Evolutionary conservation across 2,888 invertebrate species (phyloP), one percentile per base, ranked within the genome.

Genomic region (Junonia oenone): DNA sequence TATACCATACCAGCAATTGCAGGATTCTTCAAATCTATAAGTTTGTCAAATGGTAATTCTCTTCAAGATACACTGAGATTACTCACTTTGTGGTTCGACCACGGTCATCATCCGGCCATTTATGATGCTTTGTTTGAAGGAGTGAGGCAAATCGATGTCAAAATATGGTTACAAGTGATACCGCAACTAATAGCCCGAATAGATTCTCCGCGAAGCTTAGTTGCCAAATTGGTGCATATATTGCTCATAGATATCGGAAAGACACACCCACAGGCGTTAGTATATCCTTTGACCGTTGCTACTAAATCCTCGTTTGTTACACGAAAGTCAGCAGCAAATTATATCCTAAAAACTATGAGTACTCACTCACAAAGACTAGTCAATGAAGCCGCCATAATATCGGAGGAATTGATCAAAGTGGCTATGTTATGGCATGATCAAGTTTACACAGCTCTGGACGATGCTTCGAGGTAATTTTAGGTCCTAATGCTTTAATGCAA

Each of bases 381-480:
- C 2, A 95, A 95, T 63, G 99, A 99, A 79, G 99, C 99, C 0
- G 93, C 97, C 68, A 93, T 98, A 92, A 98, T 98, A 64, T 94
- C 98, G 49, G 98, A 99, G 66, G 99, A 99, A 80, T 88, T 99
- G 63, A 99, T 99, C 55, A 93, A 99, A 55, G 98, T 99, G 0
- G 99, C 99, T 2, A 99, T 99, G 69, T 89, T 99, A 53, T 99
- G 99, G 99, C 99, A 99, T 75, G 99, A 99, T 78, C 94, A 98
- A 97, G 90, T 88, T 2, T 81, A 82, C 43, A 85, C 85, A 43
- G 99, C 98, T 0, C 86, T 99, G 14, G 96, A 97, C 73, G 99
- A 99, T 79, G 99, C 99, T 0, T 97, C 97, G 6, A 83, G 94
- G 88, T 83, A 68, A 45, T 31, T 51, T 45, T 45, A 33, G 8